Percentiles rank a stretch among this genome's conserved stretches.
Conservation (phyloP, 2,113 vertebrate genomes). For the Ophthalmolycus amberensis region DNA sequence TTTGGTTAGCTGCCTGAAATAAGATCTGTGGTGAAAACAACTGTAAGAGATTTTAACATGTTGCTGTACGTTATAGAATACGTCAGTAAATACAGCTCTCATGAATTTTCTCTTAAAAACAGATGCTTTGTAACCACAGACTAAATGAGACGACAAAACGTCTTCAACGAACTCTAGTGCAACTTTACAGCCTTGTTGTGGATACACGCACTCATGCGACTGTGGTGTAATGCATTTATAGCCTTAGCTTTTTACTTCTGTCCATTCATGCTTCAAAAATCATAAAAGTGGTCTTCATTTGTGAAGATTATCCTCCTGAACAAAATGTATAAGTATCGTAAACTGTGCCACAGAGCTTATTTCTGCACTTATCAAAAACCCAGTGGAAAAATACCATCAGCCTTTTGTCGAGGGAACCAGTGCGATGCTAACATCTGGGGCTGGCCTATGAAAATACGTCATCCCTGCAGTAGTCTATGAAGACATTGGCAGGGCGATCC, state of each 20-base stretch:
- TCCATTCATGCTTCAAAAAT: background rate
- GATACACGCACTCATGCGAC: background rate
- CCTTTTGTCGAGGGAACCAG: background rate
- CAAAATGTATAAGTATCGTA: too few species aligned
- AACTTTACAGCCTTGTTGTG: background rate
- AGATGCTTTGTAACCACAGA: too few species aligned
- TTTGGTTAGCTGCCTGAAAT: background rate
- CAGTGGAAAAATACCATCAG: too few species aligned
- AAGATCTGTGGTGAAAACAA: background rate
- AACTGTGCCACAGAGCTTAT: too few species aligned
- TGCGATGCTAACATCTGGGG: background rate
- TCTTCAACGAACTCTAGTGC: too few species aligned
- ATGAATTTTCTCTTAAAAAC: background rate
- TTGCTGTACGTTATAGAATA: background rate
- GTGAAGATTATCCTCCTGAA: background rate
- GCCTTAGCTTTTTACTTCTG: background rate
- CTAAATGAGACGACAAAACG: background rate
- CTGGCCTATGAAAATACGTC: too few species aligned
- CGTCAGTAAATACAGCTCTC: background rate
- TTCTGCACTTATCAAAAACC: too few species aligned
- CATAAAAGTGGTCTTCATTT: too few species aligned
- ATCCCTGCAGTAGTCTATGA: too few species aligned
- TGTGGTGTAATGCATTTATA: too few species aligned
- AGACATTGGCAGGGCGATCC: too few species aligned
- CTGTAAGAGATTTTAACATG: background rate